A percentile compares a stretch with the other conserved stretches of the same genome.
Evolutionary conservation across 2,888 invertebrate genomes (phyloP).

Genomic region (Myopa tessellatipennis): DNA sequence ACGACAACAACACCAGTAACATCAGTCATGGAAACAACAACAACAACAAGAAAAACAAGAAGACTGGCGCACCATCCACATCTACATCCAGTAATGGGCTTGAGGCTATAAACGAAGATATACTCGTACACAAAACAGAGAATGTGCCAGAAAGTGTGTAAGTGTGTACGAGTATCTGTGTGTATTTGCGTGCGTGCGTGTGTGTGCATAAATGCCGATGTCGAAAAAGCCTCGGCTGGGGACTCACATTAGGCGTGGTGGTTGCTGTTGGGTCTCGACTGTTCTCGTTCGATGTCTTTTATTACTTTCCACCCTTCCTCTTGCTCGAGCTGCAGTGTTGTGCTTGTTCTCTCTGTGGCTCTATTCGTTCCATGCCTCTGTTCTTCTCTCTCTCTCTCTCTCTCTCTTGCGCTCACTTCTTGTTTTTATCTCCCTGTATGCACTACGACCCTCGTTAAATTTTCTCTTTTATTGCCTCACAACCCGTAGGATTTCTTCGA

Average conservation of each 20-base stretch:
- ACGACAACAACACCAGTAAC: conserved; percentile 11
- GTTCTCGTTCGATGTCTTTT: conserved; percentile 1
- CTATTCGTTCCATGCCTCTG: neutral
- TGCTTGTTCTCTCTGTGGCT: neutral
- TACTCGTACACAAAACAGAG: conserved; percentile 33
- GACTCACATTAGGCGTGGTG: conserved; percentile 35
- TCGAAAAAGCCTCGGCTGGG: conserved; percentile 18
- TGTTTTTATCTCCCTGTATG: neutral
- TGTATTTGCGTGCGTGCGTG: conserved; percentile 27
- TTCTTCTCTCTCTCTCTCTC: neutral
- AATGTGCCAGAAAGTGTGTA: neutral
- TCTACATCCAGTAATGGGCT: conserved; percentile 17
- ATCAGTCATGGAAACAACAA: neutral
- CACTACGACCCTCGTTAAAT: neutral
- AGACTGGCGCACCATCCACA: neutral
- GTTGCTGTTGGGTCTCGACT: conserved; percentile 32
- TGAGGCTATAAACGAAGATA: conserved; percentile 41
- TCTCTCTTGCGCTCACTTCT: neutral
- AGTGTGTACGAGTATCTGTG: conserved; percentile 22
- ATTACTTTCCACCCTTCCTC: conserved; percentile 17
- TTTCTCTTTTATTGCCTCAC: conserved; percentile 16
- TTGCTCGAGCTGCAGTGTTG: neutral
- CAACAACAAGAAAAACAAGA: neutral
- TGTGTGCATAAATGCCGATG: conserved; percentile 40
- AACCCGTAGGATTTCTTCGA: conserved; percentile 18